Evolutionary conservation across 2,888 invertebrate species (phyloP).

Genomic region (Pseudolycoriella hygida): DNA sequence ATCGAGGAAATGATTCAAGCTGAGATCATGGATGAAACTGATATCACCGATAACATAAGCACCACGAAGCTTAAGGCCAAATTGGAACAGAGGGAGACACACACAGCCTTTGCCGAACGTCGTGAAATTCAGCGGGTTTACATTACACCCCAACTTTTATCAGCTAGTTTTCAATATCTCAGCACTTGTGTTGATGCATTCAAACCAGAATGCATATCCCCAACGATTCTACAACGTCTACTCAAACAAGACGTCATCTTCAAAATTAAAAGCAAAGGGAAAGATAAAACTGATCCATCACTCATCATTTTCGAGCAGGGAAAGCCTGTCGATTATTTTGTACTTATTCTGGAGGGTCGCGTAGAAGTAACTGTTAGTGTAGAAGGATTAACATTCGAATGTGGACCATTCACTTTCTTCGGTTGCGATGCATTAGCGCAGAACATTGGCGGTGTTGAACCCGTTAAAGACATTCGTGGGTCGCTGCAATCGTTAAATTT

Average conservation of each 20-base stretch:
- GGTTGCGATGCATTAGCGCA: slow-evolving; percentile 72
- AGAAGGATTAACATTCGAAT: slow-evolving; percentile 85
- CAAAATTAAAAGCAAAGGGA: slow-evolving; percentile 62
- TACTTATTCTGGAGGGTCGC: slow-evolving; percentile 84
- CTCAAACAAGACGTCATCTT: slow-evolving; percentile 81
- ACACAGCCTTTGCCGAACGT: slow-evolving; percentile 71
- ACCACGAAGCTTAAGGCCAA: slow-evolving; percentile 54
- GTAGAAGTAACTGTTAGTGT: slow-evolving; percentile 89
- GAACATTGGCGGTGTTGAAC: slow-evolving; percentile 52
- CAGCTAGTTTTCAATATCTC: slow-evolving; percentile 90
- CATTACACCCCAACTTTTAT: slow-evolving; percentile 80
- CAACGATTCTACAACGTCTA: slow-evolving; percentile 75
- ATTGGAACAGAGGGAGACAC: slow-evolving; percentile 40
- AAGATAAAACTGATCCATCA: slow-evolving; percentile 44
- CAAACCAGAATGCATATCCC: slow-evolving; percentile 66
- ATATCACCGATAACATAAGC: slow-evolving; percentile 66
- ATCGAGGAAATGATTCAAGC: slow-evolving; percentile 96
- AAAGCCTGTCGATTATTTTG: slow-evolving; percentile 79
- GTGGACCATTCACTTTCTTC: slow-evolving; percentile 93
- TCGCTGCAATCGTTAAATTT: slow-evolving; percentile 74
- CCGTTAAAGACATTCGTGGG: slow-evolving; percentile 34
- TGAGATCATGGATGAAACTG: slow-evolving; percentile 96
- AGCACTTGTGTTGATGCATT: slow-evolving; percentile 89
- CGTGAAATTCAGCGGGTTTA: slow-evolving; percentile 62
- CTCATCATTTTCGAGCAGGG: slow-evolving; percentile 65